Conservation (phyloP, 2,113 vertebrate genomes). For the Ptilonorhynchus violaceus region DNA sequence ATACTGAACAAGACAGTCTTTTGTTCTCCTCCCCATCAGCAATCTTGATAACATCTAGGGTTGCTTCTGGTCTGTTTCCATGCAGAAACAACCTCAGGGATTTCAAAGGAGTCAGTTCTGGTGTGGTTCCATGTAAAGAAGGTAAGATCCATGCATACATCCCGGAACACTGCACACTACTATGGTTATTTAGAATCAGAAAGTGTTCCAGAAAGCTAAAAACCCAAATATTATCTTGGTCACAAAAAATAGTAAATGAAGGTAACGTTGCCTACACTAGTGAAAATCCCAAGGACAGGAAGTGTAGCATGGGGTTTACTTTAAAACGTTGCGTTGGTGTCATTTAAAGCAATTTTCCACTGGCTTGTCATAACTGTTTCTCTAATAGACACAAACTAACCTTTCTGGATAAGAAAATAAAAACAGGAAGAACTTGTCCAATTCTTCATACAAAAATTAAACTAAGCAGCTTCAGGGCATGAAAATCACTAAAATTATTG, state of each 20-base stretch:
- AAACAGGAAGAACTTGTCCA: not conserved
- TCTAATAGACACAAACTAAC: not conserved
- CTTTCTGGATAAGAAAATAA: not conserved
- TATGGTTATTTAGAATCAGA: not conserved
- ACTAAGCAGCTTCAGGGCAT: not conserved
- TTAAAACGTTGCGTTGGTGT: accelerated
- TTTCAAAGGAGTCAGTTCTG: not conserved
- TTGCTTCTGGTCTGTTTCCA: not conserved
- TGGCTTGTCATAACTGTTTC: not conserved
- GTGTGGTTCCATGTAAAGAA: not conserved
- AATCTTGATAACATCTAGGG: not conserved
- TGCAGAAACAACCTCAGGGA: not conserved
- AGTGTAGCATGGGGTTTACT: not conserved
- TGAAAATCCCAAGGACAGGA: not conserved
- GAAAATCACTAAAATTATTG: not conserved
- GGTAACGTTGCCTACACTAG: not conserved
- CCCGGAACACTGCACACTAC: not conserved
- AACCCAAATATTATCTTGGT: not conserved
- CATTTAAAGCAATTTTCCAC: not conserved
- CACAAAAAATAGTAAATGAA: not conserved
- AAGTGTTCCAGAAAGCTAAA: not conserved
- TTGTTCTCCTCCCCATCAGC: not conserved
- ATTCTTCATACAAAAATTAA: not conserved
- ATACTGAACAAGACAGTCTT: not conserved
- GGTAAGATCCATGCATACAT: accelerated